A percentile compares a stretch with the other conserved stretches of the same genome.
phyloP scores from a whole-genome alignment of 2,113 vertebrate species.

The Tonatia bakeri region DNA sequence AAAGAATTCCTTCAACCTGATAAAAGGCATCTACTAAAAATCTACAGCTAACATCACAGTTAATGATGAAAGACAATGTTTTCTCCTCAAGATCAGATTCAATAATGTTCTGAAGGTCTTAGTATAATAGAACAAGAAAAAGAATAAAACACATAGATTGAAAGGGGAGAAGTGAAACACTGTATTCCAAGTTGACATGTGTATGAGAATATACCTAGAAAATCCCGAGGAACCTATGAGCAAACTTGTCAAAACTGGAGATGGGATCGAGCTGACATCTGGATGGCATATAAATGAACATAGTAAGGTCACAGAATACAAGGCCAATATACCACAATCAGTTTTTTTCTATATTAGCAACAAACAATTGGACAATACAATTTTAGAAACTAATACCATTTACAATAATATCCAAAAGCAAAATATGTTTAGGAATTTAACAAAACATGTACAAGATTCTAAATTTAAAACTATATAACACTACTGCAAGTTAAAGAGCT shows the following conservation, averaged over 20 bases:
- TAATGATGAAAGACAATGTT: neutral
- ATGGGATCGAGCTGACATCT: neutral
- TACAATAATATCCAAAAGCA: neutral
- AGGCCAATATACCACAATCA: neutral
- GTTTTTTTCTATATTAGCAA: constrained; percentile 24
- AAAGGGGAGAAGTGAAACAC: constrained; percentile 25
- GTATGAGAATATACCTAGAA: neutral
- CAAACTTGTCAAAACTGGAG: neutral
- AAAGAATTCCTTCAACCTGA: constrained; percentile 9
- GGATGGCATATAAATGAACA: neutral
- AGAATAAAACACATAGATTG: neutral
- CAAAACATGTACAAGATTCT: neutral
- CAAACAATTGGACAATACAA: constrained; percentile 20
- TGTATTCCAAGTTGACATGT: neutral
- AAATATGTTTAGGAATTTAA: neutral
- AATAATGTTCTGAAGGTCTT: constrained; percentile 16
- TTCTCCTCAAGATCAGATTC: neutral
- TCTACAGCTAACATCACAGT: neutral
- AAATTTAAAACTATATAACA: neutral
- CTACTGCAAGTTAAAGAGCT: neutral
- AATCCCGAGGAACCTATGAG: constrained; percentile 11
- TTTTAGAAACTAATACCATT: neutral
- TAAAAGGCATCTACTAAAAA: constrained; percentile 30
- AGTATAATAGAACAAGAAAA: neutral
- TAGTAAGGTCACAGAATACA: neutral